A percentile compares a stretch with the other conserved stretches of the same genome.
Conservation (phyloP, 2,113 vertebrate genomes). For the Sphyrna mokarran region DNA sequence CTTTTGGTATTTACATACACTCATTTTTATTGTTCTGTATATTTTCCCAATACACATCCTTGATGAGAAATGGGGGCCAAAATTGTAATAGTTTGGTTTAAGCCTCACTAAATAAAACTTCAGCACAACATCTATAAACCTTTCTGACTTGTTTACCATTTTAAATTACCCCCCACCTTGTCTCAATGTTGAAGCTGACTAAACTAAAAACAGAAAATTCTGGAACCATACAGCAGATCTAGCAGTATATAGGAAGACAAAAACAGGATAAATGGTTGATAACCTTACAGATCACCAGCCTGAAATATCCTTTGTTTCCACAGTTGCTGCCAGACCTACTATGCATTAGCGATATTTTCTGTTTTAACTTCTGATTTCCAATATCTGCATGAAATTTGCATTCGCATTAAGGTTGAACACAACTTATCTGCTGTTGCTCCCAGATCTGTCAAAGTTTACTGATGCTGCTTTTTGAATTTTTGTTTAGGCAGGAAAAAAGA, state of each 20-base stretch:
- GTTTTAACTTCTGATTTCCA: too few species aligned
- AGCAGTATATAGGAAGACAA: too few species aligned
- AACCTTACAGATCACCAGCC: too few species aligned
- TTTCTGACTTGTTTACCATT: background rate
- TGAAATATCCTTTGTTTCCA: too few species aligned
- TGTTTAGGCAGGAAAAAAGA: background rate
- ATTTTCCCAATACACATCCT: too few species aligned
- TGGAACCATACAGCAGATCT: too few species aligned
- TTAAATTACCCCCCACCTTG: background rate
- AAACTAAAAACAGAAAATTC: too few species aligned
- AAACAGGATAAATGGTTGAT: too few species aligned
- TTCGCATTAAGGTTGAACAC: background rate
- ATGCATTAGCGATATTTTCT: too few species aligned
- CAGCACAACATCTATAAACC: background rate
- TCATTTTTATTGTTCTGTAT: background rate
- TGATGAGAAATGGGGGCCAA: too few species aligned
- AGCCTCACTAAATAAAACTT: background rate
- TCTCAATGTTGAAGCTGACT: background rate
- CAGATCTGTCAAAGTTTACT: background rate
- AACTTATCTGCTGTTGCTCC: background rate
- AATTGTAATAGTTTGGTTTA: background rate
- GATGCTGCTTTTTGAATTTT: background rate
- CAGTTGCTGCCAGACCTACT: too few species aligned
- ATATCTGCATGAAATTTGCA: too few species aligned
- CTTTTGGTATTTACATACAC: background rate